Evolutionary conservation across 2,888 invertebrate genomes (phyloP).

Genomic region (Digitonthophagus gazella): DNA sequence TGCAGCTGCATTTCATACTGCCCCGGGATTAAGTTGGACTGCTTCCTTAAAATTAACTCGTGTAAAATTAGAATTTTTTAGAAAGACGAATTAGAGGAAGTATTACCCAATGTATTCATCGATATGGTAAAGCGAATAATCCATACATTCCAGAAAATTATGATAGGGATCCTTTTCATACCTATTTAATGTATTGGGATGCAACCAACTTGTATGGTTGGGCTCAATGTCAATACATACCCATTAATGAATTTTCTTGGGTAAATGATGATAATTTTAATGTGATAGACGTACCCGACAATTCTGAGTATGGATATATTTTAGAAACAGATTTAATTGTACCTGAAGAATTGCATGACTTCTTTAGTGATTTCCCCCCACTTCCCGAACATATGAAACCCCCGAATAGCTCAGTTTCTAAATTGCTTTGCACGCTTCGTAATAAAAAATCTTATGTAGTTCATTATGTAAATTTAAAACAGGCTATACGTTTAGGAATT

Average conservation of each 20-base stretch:
- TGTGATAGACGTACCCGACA: slow-evolving; percentile 14
- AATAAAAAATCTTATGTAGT: slow-evolving; percentile 32
- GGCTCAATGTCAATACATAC: slow-evolving; percentile 35
- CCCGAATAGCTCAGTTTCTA: neutral
- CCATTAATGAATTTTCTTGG: slow-evolving; percentile 39
- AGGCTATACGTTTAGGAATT: slow-evolving; percentile 32
- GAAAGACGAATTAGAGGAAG: too few species aligned
- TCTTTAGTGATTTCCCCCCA: slow-evolving; percentile 42
- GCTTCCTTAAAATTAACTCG: slow-evolving; percentile 40
- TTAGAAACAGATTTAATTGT: slow-evolving; percentile 42
- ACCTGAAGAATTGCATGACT: slow-evolving; percentile 36
- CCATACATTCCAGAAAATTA: slow-evolving; percentile 32
- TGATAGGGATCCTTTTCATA: neutral
- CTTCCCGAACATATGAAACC: slow-evolving; percentile 31
- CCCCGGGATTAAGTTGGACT: slow-evolving; percentile 40
- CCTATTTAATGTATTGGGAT: slow-evolving; percentile 27
- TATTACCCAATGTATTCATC: too few species aligned
- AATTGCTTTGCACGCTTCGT: slow-evolving; percentile 25
- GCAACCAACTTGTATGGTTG: too few species aligned
- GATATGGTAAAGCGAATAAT: too few species aligned
- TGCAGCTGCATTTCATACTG: too few species aligned
- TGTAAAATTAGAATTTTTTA: too few species aligned
- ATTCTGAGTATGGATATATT: slow-evolving; percentile 35
- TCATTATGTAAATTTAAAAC: slow-evolving; percentile 35
- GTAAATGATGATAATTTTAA: slow-evolving; percentile 21